These are phyloP conservation scores for Euthynnus affinis DNA, from an alignment of 2,797 vertebrate genomes.

Conservation along the genomic window DNA sequence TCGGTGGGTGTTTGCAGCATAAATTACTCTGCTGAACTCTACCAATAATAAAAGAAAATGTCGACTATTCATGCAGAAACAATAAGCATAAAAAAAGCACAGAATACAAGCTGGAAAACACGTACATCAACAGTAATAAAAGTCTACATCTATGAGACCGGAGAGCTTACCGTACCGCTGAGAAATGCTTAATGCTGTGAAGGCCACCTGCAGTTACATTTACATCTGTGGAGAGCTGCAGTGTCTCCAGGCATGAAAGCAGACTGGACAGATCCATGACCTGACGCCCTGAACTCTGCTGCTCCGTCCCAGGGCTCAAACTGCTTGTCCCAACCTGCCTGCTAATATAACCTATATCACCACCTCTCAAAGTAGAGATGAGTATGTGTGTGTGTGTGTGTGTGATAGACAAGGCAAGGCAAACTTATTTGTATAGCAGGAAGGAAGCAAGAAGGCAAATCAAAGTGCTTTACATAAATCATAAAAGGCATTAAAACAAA, in stretches of 20 bases:
- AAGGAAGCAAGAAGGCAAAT: too few relatives aligned
- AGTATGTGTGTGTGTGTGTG: conserved; percentile 4
- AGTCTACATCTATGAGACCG: conserved; percentile 15
- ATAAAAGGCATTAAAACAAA: too few relatives aligned
- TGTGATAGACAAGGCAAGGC: too few relatives aligned
- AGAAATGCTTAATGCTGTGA: conserved; percentile 42
- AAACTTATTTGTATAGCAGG: too few relatives aligned
- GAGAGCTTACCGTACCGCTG: conserved; percentile 33
- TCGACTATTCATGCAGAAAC: conserved; percentile 28
- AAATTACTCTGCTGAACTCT: conserved; percentile 26
- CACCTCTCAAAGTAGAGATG: conserved; percentile 8
- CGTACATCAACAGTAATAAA: conserved; percentile 30
- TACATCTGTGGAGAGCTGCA: conserved; percentile 56
- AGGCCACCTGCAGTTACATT: conserved; percentile 62
- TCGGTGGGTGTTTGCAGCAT: conserved; percentile 20
- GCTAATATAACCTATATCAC: conserved; percentile 42
- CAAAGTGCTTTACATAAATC: too few relatives aligned
- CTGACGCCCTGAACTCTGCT: conserved; percentile 67
- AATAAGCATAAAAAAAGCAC: background rate
- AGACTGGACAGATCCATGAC: conserved; percentile 72
- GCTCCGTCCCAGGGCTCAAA: conserved; percentile 42
- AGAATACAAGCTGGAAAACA: background rate
- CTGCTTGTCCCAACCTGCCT: conserved; percentile 46
- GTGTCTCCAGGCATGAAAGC: conserved; percentile 57
- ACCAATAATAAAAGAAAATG: conserved; percentile 26